Percentiles rank a stretch among this genome's conserved stretches.
phyloP scores from a whole-genome alignment of 2,113 vertebrate species.

The Platichthys stellatus region DNA sequence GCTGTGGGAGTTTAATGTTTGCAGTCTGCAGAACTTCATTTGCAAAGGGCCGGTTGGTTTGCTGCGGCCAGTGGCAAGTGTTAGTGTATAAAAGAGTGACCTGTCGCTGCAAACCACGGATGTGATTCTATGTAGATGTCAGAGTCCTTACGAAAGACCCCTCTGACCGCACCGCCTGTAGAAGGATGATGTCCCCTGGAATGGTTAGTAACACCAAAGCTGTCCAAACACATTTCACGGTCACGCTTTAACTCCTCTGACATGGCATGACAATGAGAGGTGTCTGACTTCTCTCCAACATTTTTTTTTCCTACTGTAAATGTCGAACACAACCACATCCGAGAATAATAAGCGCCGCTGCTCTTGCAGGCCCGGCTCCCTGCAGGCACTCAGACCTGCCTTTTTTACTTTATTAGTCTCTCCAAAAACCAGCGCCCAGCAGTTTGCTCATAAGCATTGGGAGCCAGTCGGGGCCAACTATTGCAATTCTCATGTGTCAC shows the following conservation, averaged over 20 bases:
- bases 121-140: slow-evolving; percentile 51
- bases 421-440: not conserved
- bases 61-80: slow-evolving; percentile 35
- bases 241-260: slow-evolving; percentile 58
- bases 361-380: slow-evolving; percentile 17
- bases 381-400: slow-evolving; percentile 18
- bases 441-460: slow-evolving; percentile 20
- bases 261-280: slow-evolving; percentile 58
- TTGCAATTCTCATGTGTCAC: slow-evolving; percentile 11
- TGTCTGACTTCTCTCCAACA: slow-evolving; percentile 67
- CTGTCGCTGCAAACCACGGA: slow-evolving; percentile 56
- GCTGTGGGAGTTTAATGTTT: not conserved
- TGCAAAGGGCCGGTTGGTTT: slow-evolving; percentile 1
- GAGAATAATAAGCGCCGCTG: slow-evolving; percentile 29
- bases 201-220: slow-evolving; percentile 69
- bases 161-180: slow-evolving; percentile 40
- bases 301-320: slow-evolving; percentile 45
- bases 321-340: slow-evolving; percentile 59
- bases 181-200: slow-evolving; percentile 65
- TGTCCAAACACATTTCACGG: slow-evolving; percentile 73
- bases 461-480: slow-evolving; percentile 18
- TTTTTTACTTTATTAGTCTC: slow-evolving; percentile 25
- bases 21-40: slow-evolving; percentile 3
- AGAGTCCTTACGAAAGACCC: slow-evolving; percentile 36
- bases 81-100: slow-evolving; percentile 39